phyloP scores from a whole-genome alignment of 2,113 vertebrate genomes.

The Salvelinus alpinus region DNA sequence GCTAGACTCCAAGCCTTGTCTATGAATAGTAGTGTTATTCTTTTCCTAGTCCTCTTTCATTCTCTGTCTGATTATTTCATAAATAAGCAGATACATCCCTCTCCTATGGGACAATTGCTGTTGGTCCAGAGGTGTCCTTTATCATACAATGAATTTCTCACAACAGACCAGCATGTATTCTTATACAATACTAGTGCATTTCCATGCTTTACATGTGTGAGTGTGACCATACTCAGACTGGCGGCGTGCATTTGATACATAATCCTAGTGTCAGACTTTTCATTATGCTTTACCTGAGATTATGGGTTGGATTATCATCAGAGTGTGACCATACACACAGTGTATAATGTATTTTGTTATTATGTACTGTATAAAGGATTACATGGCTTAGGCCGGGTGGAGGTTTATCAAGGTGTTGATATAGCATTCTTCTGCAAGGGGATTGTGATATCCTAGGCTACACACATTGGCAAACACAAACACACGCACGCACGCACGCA shows the following conservation, averaged over 20 bases:
- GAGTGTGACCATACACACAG: too few relatives aligned
- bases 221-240: not conserved
- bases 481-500: not conserved
- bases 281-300: not conserved
- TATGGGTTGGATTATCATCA: not conserved
- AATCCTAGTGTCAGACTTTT: not conserved
- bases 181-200: not conserved
- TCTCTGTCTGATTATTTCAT: not conserved
- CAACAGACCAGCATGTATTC: not conserved
- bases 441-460: too few relatives aligned
- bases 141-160: not conserved
- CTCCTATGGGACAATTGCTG: conserved; percentile 4
- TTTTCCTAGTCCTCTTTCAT: conserved; percentile 15
- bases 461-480: not conserved
- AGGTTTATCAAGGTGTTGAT: too few relatives aligned
- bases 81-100: conserved; percentile 1
- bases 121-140: conserved; percentile 21
- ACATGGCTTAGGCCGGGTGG: too few relatives aligned
- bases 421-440: too few relatives aligned
- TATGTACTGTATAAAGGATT: too few relatives aligned
- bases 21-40: not conserved
- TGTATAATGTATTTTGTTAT: too few relatives aligned
- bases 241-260: not conserved
- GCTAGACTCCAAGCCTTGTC: not conserved
- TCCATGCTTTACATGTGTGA: not conserved